phyloP scores from a whole-genome alignment of 1,140 invertebrate species.

The Anadara kagoshimensis region DNA sequence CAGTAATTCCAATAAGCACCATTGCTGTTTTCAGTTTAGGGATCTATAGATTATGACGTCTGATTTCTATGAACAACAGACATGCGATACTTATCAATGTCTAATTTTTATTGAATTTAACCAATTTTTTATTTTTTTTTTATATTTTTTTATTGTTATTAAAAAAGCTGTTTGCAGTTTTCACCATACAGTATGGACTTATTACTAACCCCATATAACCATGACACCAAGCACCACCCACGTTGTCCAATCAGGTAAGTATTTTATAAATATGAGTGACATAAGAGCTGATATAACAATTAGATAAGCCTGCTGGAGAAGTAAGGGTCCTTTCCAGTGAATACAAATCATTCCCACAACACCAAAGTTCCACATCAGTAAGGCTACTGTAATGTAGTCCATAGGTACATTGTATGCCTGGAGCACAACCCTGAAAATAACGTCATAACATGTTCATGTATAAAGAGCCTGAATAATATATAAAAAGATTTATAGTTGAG shows the following conservation, averaged over 20 bases:
- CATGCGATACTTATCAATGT: no score
- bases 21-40: no score
- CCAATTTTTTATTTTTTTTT: no score
- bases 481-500: no score
- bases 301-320: constrained; percentile 96
- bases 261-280: constrained; percentile 99
- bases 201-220: constrained; percentile 93
- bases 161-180: no score
- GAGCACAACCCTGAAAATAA: constrained; percentile 88
- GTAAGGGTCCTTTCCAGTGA: constrained; percentile 97
- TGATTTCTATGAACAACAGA: no score
- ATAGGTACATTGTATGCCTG: constrained; percentile 96
- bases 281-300: constrained; percentile 97
- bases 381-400: constrained; percentile 91
- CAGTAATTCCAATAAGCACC: no score
- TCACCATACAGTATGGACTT: no score
- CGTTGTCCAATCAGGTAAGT: constrained; percentile 98
- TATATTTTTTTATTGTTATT: no score
- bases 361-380: constrained; percentile 99
- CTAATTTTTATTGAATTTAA: no score
- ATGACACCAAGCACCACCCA: constrained; percentile 98
- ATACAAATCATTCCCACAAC: constrained; percentile 98
- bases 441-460: background rate
- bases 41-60: no score
- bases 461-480: no score